These are phyloP conservation scores for Reinhardtius hippoglossoides DNA, from an alignment of 2,113 vertebrate genomes.

Conservation along the genomic window DNA sequence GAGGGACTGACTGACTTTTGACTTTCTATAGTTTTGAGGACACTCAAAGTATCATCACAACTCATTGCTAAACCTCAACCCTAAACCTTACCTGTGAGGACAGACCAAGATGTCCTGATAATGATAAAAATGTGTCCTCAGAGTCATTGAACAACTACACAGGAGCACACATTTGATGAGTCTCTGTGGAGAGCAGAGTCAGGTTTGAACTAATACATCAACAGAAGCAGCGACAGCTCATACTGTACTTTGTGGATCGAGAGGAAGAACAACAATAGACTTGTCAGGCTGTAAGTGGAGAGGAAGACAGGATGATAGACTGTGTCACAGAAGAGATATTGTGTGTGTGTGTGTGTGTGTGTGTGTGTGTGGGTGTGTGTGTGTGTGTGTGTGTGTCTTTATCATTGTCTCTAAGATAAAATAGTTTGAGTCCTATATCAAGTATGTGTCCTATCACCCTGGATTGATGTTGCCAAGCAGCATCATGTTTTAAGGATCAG, in stretches of 20 bases:
- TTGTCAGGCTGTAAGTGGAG: slow-evolving; percentile 17
- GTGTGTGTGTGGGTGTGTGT: too few relatives aligned
- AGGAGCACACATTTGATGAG: background rate
- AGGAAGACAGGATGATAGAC: slow-evolving; percentile 24
- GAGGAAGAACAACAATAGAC: background rate
- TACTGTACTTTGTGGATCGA: slow-evolving; percentile 21
- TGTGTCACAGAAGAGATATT: background rate
- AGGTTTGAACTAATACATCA: slow-evolving; percentile 13
- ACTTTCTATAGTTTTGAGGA: too few relatives aligned
- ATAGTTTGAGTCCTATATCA: background rate
- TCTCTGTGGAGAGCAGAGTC: slow-evolving; percentile 1
- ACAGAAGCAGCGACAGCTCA: background rate
- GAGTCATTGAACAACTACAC: background rate
- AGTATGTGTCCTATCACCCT: slow-evolving; percentile 16
- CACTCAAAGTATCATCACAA: too few relatives aligned
- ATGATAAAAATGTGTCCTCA: too few relatives aligned
- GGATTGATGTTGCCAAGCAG: slow-evolving; percentile 46
- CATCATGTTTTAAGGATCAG: slow-evolving; percentile 21
- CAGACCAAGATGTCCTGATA: too few relatives aligned
- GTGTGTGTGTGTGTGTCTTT: background rate
- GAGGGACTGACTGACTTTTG: too few relatives aligned
- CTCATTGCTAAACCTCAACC: too few relatives aligned
- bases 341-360: too few relatives aligned
- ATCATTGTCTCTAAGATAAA: slow-evolving; percentile 3
- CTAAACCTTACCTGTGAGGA: too few relatives aligned